Evolutionary conservation across 2,888 invertebrate genomes (phyloP), one percentile per base, ranked within the genome.

Genomic region (Himalopsyche kuldschensis): DNA sequence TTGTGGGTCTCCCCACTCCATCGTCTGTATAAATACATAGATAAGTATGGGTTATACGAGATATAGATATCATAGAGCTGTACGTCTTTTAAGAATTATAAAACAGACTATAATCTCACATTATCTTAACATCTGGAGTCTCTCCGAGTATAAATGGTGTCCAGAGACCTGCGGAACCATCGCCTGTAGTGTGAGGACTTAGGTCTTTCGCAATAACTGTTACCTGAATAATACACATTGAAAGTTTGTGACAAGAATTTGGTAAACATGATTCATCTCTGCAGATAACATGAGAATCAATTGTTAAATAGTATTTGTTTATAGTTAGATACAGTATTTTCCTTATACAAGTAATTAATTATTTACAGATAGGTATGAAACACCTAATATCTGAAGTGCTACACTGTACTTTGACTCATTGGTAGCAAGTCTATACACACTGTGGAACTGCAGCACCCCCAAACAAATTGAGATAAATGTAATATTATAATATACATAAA

Each of bases 131-230:
- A 1, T 88, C 87, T 0, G 94, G 90, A 0, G 95, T 95, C 20
- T 90, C 90, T 0, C 93, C 93, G 75, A 93, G 90, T 10, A 94
- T 88, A 88, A 93, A 95, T 0, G 96, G 96, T 11, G 92, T 91
- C 95, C 96, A 96, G 6, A 96, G 89, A 0, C 96, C 96, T 0
- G 96, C 96, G 1, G 95, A 94, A 0, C 95, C 94, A 88, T 96
- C 96, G 0, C 95, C 95, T 0, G 96, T 96, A 0, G 96, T 96
- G 82, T 94, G 89, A 0, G 96, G 96, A 20, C 94, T 92, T 85
- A 95, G 93, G 30, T 92, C 90, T n/a, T 94, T 93, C 0, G 95
- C 92, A 83, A 95, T 91, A 48, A 96, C 88, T 6, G 93, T 94
- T 8, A 96, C 94, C 88, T 93, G 32, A 41, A 84, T 63, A 27